Evolutionary conservation across 2,113 vertebrate genomes (phyloP), one percentile per base, ranked within the genome.

Genomic region (Edolisoma coerulescens): DNA sequence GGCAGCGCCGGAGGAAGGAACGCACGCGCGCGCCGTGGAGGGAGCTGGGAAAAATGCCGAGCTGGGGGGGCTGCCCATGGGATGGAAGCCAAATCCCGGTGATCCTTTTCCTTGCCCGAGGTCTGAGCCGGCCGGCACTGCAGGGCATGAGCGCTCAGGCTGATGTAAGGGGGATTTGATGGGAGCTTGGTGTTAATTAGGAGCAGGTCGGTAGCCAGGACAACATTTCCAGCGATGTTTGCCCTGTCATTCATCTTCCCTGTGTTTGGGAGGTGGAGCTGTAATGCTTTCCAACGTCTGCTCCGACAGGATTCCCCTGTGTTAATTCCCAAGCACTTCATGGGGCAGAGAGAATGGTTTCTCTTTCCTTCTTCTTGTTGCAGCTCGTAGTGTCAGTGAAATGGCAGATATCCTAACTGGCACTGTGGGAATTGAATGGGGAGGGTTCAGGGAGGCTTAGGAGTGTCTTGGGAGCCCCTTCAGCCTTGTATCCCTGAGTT

Each of bases 161-260:
- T 86, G 75, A 61, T 83, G 80, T 92, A 81, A 53, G 57, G 37
- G 35, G 87, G 79, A 81, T 87, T 96, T 93, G 78, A 37, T 86
- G 75, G 85, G 87, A 91, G 67, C 53, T 82, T 30, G 77, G 69
- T 87, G 35, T 89, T 94, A 94, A 95, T 94, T 86, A 95, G 79
- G 82, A 95, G 92, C 91, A 77, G 67, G 56, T 64, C 1, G 26
- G 93, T 74, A 93, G 92, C 84, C 84, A 85, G 78, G 87, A 88
- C 71, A 75, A 50, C 50, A 45, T 83, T 93, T 91, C 70, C 82
- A 94, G 57, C 0, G 1, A 23, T 30, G 56, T 83, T 95, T 88
- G 82, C 88, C 57, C 50, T 89, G 60, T 87, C 75, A 52, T 93
- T 94, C 44, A 42, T 89, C 87, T 61, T 74, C 49, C 21, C 20